These are phyloP conservation scores for Pomatostomus ruficeps DNA, from an alignment of 2,113 vertebrate species.

Conservation along the genomic window DNA sequence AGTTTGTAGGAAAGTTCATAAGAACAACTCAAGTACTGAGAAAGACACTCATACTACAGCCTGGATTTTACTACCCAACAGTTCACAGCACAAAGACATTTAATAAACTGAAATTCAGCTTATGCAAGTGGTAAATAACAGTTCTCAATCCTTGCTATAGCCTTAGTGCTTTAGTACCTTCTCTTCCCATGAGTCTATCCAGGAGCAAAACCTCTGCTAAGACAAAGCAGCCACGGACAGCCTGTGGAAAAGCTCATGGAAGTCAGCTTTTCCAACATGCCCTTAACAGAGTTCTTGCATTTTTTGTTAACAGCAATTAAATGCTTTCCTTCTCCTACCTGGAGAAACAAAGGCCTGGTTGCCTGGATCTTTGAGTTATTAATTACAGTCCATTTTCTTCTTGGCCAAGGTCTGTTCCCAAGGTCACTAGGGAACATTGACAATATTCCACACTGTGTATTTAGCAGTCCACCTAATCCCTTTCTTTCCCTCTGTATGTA, in stretches of 20 bases:
- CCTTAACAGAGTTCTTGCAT: too few relatives aligned
- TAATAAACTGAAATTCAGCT: not conserved
- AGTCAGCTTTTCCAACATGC: not conserved
- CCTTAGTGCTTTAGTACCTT: not conserved
- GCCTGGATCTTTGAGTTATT: not conserved
- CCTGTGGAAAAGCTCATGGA: not conserved
- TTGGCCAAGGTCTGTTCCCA: not conserved
- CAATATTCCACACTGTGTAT: not conserved
- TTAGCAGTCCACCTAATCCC: not conserved
- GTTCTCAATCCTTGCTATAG: not conserved
- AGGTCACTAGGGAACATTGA: not conserved
- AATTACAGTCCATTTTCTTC: not conserved
- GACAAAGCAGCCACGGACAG: not conserved
- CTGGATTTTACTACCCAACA: not conserved
- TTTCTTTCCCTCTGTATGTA: not conserved
- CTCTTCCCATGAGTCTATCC: not conserved
- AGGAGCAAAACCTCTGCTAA: not conserved
- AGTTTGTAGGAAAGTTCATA: not conserved
- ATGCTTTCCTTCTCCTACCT: not conserved
- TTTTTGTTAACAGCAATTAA: not conserved
- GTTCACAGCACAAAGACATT: not conserved
- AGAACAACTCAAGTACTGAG: not conserved
- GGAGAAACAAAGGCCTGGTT: not conserved
- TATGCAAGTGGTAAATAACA: not conserved
- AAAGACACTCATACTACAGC: not conserved